These are phyloP conservation scores for Leptocoma aspasia DNA, from an alignment of 2,113 vertebrate species.

Conservation along the genomic window DNA sequence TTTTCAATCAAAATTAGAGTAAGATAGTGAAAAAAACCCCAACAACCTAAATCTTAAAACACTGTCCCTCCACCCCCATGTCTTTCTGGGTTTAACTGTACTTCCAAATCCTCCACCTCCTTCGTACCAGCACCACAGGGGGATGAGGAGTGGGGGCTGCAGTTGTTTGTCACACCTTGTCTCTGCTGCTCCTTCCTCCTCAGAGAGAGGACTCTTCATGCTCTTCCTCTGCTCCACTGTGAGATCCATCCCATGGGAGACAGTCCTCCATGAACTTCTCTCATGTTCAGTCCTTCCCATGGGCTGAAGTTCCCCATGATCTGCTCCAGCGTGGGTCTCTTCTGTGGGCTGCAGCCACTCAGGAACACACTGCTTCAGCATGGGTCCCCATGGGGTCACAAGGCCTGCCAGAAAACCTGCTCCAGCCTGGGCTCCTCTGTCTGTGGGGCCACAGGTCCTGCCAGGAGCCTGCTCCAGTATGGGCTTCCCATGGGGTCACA, in stretches of 20 bases:
- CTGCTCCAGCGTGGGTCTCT: neutral
- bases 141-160: neutral
- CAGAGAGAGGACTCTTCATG: neutral
- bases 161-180: neutral
- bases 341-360: neutral
- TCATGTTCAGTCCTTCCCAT: neutral
- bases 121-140: accelerated
- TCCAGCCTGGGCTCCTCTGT: neutral
- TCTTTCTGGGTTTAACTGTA: neutral
- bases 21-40: neutral
- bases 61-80: accelerated
- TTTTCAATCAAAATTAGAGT: neutral
- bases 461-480: neutral
- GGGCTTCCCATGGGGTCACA: neutral
- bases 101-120: neutral
- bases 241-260: neutral
- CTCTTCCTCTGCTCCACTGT: neutral
- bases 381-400: neutral
- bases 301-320: neutral
- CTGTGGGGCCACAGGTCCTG: neutral
- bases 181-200: neutral
- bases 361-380: neutral
- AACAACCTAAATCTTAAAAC: neutral
- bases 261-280: accelerated
- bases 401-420: neutral